These are phyloP conservation scores for Boulengeromyrus knoepffleri DNA, from an alignment of 2,113 vertebrate species.

Conservation along the genomic window DNA sequence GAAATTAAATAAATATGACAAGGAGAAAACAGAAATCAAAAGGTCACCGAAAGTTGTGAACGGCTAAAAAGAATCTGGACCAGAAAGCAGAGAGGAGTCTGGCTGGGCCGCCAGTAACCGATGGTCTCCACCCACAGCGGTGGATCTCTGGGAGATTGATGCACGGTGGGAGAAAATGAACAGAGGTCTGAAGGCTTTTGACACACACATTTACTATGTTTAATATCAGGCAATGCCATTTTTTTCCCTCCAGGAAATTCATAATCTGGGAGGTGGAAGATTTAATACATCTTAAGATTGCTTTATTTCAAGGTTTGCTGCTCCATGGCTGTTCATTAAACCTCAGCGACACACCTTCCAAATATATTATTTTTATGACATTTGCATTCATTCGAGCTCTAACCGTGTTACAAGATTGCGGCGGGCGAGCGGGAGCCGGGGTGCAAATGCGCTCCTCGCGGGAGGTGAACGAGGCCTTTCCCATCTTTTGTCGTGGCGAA, in stretches of 20 bases:
- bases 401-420: slow-evolving; percentile 1
- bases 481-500: background rate
- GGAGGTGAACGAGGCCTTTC: background rate
- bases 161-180: background rate
- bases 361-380: slow-evolving; percentile 21
- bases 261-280: slow-evolving; percentile 1
- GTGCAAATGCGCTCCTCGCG: background rate
- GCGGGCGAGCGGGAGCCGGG: background rate
- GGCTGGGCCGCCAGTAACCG: background rate
- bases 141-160: slow-evolving; percentile 9
- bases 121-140: background rate
- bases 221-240: slow-evolving; percentile 18
- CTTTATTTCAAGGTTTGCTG: slow-evolving; percentile 21
- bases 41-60: background rate
- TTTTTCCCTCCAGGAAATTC: slow-evolving; percentile 14
- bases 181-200: background rate
- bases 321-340: slow-evolving; percentile 7
- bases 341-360: slow-evolving; percentile 1
- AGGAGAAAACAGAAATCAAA: background rate
- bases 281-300: slow-evolving; percentile 14
- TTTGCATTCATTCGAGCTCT: slow-evolving; percentile 14
- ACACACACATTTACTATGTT: slow-evolving; percentile 14
- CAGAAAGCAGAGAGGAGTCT: background rate
- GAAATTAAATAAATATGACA: background rate
- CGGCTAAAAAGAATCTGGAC: background rate